phyloP scores from a whole-genome alignment of 2,888 invertebrate genomes.

The Drosophila meridionalis region DNA sequence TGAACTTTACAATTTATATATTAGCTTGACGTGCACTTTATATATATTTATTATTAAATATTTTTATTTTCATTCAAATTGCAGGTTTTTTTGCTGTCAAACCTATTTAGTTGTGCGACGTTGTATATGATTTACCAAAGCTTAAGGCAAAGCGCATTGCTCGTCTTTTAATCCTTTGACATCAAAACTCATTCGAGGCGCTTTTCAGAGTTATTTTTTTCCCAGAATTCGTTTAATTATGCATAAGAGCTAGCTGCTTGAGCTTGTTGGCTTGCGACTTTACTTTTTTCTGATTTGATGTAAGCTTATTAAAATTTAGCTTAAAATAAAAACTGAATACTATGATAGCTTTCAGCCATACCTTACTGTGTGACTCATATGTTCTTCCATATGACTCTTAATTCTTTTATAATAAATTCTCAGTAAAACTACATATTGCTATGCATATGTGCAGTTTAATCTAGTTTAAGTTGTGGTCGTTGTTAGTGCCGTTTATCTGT shows the following conservation, averaged over 20 bases:
- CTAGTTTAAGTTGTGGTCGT: not conserved
- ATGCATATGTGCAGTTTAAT: not conserved
- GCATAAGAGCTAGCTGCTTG: not conserved
- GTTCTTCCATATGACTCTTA: not conserved
- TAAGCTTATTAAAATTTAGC: not conserved
- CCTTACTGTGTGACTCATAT: not conserved
- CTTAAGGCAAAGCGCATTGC: not conserved
- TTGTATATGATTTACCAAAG: not conserved
- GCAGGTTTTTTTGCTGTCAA: too few species aligned
- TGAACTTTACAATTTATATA: not conserved
- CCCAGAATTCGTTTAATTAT: not conserved
- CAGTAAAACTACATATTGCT: not conserved
- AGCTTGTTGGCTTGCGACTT: not conserved
- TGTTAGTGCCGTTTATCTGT: not conserved
- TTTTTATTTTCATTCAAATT: too few species aligned
- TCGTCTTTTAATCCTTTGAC: not conserved
- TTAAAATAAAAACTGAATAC: not conserved
- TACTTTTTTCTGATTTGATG: not conserved
- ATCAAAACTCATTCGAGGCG: not conserved
- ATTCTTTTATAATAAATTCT: not conserved
- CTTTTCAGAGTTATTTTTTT: not conserved
- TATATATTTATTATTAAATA: too few species aligned
- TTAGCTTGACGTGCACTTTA: not conserved
- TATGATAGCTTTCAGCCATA: not conserved
- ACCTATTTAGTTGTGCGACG: too few species aligned